phyloP scores from a whole-genome alignment of 1,140 invertebrate genomes.

The Brachionus koreanus region DNA sequence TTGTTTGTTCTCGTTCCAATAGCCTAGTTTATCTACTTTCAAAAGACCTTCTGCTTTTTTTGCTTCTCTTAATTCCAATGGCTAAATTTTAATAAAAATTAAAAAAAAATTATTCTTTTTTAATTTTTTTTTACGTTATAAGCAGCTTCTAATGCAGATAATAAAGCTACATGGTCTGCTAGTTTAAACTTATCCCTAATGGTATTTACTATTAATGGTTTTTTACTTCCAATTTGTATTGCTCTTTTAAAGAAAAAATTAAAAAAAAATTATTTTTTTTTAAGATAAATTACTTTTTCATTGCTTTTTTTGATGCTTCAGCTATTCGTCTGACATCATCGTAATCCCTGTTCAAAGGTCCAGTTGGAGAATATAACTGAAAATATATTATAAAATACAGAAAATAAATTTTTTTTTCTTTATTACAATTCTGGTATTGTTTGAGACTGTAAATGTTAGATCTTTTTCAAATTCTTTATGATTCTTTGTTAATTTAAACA shows the following conservation, averaged over 20 bases:
- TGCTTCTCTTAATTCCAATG: conserved; percentile 29
- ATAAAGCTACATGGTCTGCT: neutral
- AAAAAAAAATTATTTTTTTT: neutral
- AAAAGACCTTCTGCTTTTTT: neutral
- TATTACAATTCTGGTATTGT: conserved; percentile 33
- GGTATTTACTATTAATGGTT: conserved; percentile 18
- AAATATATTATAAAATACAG: neutral
- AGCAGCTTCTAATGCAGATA: conserved; percentile 22
- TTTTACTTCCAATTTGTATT: conserved; percentile 32
- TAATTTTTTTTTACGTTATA: neutral
- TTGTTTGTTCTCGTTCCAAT: neutral
- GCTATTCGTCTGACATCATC: conserved; percentile 39
- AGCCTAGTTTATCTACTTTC: conserved; percentile 29
- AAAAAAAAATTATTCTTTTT: neutral
- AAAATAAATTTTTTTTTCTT: neutral
- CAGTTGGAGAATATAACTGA: conserved; percentile 36
- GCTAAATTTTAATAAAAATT: neutral
- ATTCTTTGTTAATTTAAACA: neutral
- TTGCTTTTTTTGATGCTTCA: conserved; percentile 28
- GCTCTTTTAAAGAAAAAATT: neutral
- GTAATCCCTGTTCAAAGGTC: conserved; percentile 35
- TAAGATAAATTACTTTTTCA: conserved; percentile 30
- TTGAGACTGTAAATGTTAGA: conserved; percentile 16
- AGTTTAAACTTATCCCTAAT: conserved; percentile 18
- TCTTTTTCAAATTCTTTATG: conserved; percentile 44